Conservation (phyloP, 2,888 invertebrate species). For the Dryomyza anilis region DNA sequence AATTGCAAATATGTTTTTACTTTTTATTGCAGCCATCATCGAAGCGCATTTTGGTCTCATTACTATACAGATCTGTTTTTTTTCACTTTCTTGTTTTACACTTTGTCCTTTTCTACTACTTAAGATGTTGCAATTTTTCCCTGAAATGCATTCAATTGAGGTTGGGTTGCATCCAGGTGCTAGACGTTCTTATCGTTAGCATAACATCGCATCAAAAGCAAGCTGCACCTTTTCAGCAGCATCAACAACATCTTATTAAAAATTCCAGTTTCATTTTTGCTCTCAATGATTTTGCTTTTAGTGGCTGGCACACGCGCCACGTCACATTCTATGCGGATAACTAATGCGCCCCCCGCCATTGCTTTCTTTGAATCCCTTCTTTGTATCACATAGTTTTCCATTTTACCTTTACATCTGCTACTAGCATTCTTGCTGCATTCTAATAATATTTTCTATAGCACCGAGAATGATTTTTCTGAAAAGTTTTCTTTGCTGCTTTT, state of each 20-base stretch:
- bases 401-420: too few species aligned
- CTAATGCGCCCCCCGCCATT: neutral
- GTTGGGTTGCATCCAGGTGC: neutral
- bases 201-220: neutral
- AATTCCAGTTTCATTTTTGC: slow-evolving; percentile 22
- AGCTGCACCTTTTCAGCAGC: neutral
- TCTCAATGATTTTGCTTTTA: neutral
- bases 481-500: neutral
- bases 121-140: too few species aligned
- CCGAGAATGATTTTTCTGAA: neutral
- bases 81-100: too few species aligned
- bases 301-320: neutral
- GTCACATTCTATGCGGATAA: neutral
- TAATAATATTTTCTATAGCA: neutral
- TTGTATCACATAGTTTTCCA: too few species aligned
- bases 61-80: too few species aligned
- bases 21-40: too few species aligned
- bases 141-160: too few species aligned
- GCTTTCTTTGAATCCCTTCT: neutral
- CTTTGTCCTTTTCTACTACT: too few species aligned
- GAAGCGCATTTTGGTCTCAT: too few species aligned
- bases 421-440: neutral
- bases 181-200: neutral
- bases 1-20: too few species aligned
- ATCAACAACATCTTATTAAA: slow-evolving; percentile 25